Evolutionary conservation across 2,888 invertebrate genomes (phyloP).

Genomic region (Phymatocera aterrima): DNA sequence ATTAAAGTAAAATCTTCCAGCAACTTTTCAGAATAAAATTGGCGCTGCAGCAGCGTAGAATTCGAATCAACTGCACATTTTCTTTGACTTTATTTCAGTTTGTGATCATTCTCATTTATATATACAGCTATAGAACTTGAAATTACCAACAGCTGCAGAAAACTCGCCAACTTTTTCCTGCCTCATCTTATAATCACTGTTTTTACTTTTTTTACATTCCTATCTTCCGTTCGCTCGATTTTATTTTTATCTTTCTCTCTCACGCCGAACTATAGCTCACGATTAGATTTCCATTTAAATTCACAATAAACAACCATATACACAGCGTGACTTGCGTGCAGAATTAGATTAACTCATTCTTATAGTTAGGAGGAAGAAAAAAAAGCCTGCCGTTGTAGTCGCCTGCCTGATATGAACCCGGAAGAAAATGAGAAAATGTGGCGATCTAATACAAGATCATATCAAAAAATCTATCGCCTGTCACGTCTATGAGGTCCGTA

Average conservation of each 20-base stretch:
- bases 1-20: not conserved
- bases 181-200: not conserved
- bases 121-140: not conserved
- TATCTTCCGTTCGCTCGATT: not conserved
- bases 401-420: conserved; percentile 10
- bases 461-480: too few relatives aligned
- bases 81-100: not conserved
- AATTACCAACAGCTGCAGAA: not conserved
- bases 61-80: not conserved
- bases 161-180: not conserved
- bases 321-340: conserved; percentile 5
- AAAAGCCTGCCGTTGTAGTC: conserved; percentile 20
- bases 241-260: too few relatives aligned
- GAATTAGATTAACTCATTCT: conserved; percentile 4
- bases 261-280: too few relatives aligned
- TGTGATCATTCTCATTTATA: not conserved
- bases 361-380: not conserved
- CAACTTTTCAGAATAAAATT: not conserved
- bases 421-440: too few relatives aligned
- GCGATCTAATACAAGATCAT: too few relatives aligned
- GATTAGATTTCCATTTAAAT: not conserved
- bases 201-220: not conserved
- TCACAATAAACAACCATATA: not conserved
- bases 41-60: not conserved
- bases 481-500: too few relatives aligned